Base-by-base conservation (phyloP, 1,140 invertebrate genomes). In the Trypoxylus dichotomus region DNA sequence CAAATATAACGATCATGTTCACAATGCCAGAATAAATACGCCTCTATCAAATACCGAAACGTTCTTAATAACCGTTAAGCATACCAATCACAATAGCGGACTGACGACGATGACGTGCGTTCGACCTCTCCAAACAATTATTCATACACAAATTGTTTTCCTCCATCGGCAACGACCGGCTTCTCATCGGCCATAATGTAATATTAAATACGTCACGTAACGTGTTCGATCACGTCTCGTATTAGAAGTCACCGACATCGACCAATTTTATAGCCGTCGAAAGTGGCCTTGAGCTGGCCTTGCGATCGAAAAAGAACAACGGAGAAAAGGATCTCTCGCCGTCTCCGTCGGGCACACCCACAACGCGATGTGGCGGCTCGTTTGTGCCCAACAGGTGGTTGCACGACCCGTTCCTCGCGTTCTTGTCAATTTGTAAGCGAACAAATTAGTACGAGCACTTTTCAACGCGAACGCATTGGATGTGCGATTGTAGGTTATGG, bases 331-430 rank as follows among this genome's bases (percentile, higher is more conserved):
- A 63, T 63, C 13, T 47, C 15, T 10, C 15, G 60, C 19, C 3
- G 21, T 63, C 60, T 63, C 25, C 6, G n/a, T 19, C 60, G 7
- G 5, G 19, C 60, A 63, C 60, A 19, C 60, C 60, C 60, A 63
- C 60, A 63, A 63, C 21, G 21, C 21, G 60, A 2, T 6, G 60
- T 19, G 25, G 60, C 60, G 60, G 60, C 19, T n/a, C 60, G 60
- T 63, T 63, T 63, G 60, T 63, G 60, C 60, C 10, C 60, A 63
- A 63, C 60, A 63, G 60, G 60, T 63, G 60, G 60, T 63, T 63
- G 60, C 60, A 63, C 60, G 60, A 63, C 19, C 60, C 21, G 43
- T n/a, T 47, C 43, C 13, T 47, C 43, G 60, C 60, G 60, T 27
- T 63, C 60, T 63, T 63, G 60, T 63, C 60, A 63, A 63, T 63